Percentiles rank a stretch among this genome's conserved stretches.
These are phyloP conservation scores for Diploptera punctata DNA, from an alignment of 2,888 invertebrate genomes.

Conservation along the genomic window DNA sequence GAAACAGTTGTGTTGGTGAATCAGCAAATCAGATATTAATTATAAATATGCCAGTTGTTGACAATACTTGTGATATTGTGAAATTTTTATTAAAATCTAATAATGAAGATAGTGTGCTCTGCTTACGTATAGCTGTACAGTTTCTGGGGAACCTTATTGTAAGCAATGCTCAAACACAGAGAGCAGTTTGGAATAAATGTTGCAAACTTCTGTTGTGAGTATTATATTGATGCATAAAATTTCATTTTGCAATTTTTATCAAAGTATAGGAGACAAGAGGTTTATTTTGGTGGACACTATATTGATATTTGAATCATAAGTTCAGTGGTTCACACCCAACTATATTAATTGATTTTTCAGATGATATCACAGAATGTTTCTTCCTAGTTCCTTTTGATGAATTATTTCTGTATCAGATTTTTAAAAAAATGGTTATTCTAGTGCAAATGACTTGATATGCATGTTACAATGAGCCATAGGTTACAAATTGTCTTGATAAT, in stretches of 20 bases:
- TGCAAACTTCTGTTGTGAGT: conserved; percentile 59
- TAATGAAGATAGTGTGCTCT: conserved; percentile 58
- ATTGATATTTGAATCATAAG: no score
- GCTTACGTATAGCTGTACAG: conserved; percentile 62
- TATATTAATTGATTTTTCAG: no score
- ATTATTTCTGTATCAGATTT: neutral
- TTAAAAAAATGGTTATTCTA: no score
- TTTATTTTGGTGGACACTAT: no score
- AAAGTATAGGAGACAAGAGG: no score
- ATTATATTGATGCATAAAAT: no score
- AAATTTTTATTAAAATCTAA: conserved; percentile 59
- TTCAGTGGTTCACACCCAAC: no score
- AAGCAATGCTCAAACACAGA: conserved; percentile 62
- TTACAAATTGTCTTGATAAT: no score
- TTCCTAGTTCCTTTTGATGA: neutral
- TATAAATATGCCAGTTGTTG: conserved; percentile 60
- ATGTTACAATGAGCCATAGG: no score
- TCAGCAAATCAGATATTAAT: conserved; percentile 63
- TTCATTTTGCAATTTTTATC: no score
- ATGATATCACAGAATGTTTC: no score
- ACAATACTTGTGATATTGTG: conserved; percentile 59
- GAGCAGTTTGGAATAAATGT: conserved; percentile 62
- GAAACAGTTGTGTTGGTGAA: conserved; percentile 62
- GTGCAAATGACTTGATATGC: no score
- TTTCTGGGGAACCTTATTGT: conserved; percentile 65